Base-by-base conservation (phyloP, 2,888 invertebrate species). In the Clivina fossor region DNA sequence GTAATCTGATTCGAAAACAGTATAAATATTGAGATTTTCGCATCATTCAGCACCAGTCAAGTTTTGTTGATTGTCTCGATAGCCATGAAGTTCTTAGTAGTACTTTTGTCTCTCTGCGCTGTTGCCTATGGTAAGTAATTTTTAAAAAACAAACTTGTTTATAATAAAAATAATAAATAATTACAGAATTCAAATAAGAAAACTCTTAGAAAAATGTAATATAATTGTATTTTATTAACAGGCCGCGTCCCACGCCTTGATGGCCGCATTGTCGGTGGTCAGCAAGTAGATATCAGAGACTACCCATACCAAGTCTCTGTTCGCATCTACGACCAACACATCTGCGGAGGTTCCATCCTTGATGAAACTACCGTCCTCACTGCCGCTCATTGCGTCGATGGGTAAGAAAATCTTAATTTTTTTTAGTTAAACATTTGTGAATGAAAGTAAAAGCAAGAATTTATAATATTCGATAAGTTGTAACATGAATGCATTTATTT, bases 261-360 rank as follows among this genome's bases (percentile, higher is more conserved):
- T n/a, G 47, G 47, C 33, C 18, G 33, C 8, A 47, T 47, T 4
- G 33, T 47, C 3, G 47, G 47, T 5, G 47, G 47, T 7, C 20
- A 33, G 15, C 8, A 5, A 9, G 47, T 22, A 1, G 13, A 19
- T 22, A 47, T 47, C 13, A 7, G 9, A 4, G 5, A 32, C 11
- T 47, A 20, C 22, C 47, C 47, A 3, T 33, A 47, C 15, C 47
- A 47, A 13, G 47, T 47, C 7, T 47, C 47, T 13, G 47, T 47
- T 2, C 20, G 47, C 11, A 8, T 47, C 4, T 47, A 47, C 33
- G 47, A 47, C 22, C 32, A 47, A 13, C 47, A 47, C 22, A 33
- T 47, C 20, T 47, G 47, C 22, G 47, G 47, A 4, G 47, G 47
- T 11, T 11, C 20, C 47, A 47, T 47, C 11, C 19, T 47, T 33